Conservation (phyloP, 2,888 invertebrate species). For the Morpho achilles region DNA sequence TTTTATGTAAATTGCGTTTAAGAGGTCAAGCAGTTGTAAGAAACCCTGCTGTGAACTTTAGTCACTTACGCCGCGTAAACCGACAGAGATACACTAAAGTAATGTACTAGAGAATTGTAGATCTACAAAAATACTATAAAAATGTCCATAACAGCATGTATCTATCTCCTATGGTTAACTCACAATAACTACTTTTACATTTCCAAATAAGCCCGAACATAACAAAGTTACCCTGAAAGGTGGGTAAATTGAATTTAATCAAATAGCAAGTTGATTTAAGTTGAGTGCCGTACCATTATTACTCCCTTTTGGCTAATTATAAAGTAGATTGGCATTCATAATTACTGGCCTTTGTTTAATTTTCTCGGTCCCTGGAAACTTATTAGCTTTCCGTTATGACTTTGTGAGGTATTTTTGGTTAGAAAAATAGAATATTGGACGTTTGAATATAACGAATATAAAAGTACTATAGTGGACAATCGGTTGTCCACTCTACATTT, state of each 20-base stretch:
- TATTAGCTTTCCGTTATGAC: slow-evolving; percentile 24
- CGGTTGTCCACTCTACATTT: no score
- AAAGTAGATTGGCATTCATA: slow-evolving; percentile 30
- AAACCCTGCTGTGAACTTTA: no score
- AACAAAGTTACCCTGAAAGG: slow-evolving; percentile 14
- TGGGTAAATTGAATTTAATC: slow-evolving; percentile 23
- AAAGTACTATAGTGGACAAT: no score
- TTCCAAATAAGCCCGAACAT: background rate
- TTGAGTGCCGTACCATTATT: slow-evolving; percentile 17
- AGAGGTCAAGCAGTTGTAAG: no score
- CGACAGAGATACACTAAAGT: no score
- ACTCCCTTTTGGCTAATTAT: slow-evolving; percentile 29
- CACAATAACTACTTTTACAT: no score
- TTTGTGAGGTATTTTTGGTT: slow-evolving; percentile 16
- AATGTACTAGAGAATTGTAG: no score
- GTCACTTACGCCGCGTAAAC: no score
- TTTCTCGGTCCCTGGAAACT: slow-evolving; percentile 22
- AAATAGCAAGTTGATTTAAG: slow-evolving; percentile 25
- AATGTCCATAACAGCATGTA: no score
- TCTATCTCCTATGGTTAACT: no score
- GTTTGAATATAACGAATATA: background rate
- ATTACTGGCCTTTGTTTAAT: slow-evolving; percentile 30
- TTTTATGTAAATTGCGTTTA: no score
- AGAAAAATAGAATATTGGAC: slow-evolving; percentile 6
- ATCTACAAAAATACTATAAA: no score